phyloP scores from a whole-genome alignment of 2,888 invertebrate species.

The Diaphora mendica region DNA sequence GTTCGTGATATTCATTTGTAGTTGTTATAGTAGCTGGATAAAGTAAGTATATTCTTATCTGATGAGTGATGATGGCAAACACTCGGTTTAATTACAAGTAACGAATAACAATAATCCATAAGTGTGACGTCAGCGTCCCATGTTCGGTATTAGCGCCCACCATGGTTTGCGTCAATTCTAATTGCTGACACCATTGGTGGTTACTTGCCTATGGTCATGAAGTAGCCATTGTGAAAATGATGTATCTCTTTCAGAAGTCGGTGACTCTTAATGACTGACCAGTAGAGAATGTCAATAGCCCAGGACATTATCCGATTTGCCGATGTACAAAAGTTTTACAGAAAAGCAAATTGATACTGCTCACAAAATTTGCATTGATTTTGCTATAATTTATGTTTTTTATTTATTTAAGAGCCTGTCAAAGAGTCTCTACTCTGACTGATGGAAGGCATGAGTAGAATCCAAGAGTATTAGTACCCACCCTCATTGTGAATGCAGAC shows the following conservation, averaged over 20 bases:
- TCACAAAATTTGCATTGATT: neutral
- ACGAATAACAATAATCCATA: constrained; percentile 52
- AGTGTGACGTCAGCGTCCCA: constrained; percentile 49
- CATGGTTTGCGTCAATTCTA: constrained; percentile 55
- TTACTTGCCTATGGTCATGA: constrained; percentile 35
- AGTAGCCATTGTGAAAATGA: constrained; percentile 20
- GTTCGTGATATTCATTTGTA: neutral
- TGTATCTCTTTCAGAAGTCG: constrained; percentile 2
- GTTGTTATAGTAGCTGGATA: neutral
- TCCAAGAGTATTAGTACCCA: no score
- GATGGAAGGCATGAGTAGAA: no score
- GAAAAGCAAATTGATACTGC: neutral
- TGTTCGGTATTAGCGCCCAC: constrained; percentile 42
- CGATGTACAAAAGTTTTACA: neutral
- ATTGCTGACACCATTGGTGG: constrained; percentile 46
- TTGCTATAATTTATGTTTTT: neutral
- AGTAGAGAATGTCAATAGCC: neutral
- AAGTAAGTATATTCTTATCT: neutral
- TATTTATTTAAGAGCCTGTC: neutral
- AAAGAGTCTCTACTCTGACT: no score
- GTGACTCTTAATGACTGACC: neutral
- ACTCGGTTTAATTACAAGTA: constrained; percentile 28
- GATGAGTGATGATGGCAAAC: constrained; percentile 29
- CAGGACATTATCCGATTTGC: neutral
- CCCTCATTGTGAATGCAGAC: no score